Conservation (phyloP, 2,113 vertebrate species). For the Nannospalax galili region DNA sequence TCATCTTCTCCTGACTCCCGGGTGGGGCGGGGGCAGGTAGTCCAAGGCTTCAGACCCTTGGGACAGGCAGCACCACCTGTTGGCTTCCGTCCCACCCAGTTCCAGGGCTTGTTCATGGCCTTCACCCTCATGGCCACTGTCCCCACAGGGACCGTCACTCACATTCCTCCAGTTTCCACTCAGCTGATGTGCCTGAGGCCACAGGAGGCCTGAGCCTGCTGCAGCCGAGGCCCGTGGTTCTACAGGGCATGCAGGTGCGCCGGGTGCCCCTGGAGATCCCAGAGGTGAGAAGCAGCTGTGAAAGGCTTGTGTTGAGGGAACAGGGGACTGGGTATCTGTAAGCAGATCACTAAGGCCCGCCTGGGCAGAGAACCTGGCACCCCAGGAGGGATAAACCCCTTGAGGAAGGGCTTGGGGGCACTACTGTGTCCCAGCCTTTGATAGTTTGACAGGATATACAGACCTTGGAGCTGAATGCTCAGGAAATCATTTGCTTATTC, state of each 20-base stretch:
- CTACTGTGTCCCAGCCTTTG: neutral
- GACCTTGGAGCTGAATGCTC: neutral
- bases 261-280: constrained; percentile 93
- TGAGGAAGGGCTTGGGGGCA: neutral
- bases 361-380: neutral
- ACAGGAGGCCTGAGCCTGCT: constrained; percentile 87
- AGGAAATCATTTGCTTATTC: neutral
- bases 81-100: rapidly evolving
- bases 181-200: constrained; percentile 91
- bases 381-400: neutral
- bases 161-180: constrained; percentile 95
- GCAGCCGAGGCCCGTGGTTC: constrained; percentile 91
- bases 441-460: too few species aligned
- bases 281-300: constrained; percentile 83
- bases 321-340: too few species aligned
- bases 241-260: constrained; percentile 96
- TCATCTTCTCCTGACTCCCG: neutral
- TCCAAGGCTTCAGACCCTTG: too few species aligned
- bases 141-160: constrained; percentile 90
- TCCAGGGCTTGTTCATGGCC: rapidly evolving
- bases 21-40: too few species aligned
- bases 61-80: neutral
- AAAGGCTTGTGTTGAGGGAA: neutral
- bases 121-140: neutral
- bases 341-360: neutral